Percentiles rank a stretch among this genome's conserved stretches.
phyloP scores from a whole-genome alignment of 2,888 invertebrate genomes.

The Dermolepida albohirtum region DNA sequence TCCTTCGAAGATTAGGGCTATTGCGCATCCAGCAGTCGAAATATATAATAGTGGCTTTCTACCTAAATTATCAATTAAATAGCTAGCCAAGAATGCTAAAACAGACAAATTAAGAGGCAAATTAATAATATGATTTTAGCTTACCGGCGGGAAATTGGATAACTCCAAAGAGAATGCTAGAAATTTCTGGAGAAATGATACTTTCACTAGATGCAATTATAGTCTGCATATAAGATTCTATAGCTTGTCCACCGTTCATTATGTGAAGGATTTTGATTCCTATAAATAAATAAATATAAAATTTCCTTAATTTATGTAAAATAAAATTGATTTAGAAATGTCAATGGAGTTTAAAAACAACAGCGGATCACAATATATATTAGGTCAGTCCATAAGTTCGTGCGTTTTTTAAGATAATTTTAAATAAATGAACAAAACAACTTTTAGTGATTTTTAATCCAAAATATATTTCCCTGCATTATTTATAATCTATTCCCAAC shows the following conservation, averaged over 20 bases:
- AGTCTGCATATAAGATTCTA: slow-evolving; percentile 72
- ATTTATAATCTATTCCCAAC: no score
- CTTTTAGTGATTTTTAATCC: no score
- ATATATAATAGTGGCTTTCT: slow-evolving; percentile 68
- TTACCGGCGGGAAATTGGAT: slow-evolving; percentile 70
- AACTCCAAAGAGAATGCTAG: slow-evolving; percentile 71
- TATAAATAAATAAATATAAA: no score
- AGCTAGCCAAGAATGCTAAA: slow-evolving; percentile 53
- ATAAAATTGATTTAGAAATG: no score
- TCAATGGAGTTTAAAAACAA: no score
- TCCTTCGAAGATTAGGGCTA: slow-evolving; percentile 67
- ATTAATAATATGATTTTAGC: slow-evolving; percentile 34
- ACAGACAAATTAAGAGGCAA: not conserved
- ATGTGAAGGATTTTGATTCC: slow-evolving; percentile 72
- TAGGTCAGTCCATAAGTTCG: no score
- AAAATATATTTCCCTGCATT: no score
- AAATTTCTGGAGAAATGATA: slow-evolving; percentile 68
- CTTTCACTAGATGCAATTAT: slow-evolving; percentile 70
- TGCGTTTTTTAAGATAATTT: no score
- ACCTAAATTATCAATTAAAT: slow-evolving; percentile 69
- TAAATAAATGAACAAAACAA: no score
- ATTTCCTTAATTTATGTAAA: no score
- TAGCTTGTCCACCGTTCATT: slow-evolving; percentile 71
- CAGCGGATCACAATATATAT: no score
- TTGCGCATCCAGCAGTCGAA: slow-evolving; percentile 69